Base-by-base conservation (phyloP, 2,888 invertebrate species). In the Mythimna pallens region DNA sequence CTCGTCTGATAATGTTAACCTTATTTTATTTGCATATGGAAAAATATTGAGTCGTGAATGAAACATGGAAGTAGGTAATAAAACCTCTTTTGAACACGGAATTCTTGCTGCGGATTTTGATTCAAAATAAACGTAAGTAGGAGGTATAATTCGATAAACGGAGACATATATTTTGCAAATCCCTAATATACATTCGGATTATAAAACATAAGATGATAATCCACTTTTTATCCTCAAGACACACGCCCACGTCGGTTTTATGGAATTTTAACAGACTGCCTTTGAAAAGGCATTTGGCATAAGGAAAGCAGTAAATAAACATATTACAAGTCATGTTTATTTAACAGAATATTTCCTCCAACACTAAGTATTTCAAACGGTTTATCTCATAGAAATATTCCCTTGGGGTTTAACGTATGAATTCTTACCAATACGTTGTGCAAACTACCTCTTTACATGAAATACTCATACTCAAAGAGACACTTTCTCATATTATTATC, bases 181-280 rank as follows among this genome's bases (percentile, higher is more conserved):
- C 93, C 90, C 81, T 83, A 87, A 92, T 91, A 92, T 93, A 92
- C 88, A 88, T 89, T 87, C 84, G 89, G 92, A 94, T 93, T 93
- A 94, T 87, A 78, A 87, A 85, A 86, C 84, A 86, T 87, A 86
- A 89, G 90, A 92, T 88, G 89, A 83, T 95, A 94, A 96, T 95
- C 94, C 93, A 89, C 83, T 92, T 94, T 94, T 94, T 92, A 93
- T 92, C 88, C 86, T 82, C 84, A 78, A 91, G 86, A 82, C 83
- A 85, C 85, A 91, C 94, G 88, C 95, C 94, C 88, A 93, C 94
- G 81, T 87, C 57, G 71, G 76, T 85, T 89, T 90, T 89, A 90
- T 89, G 86, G 80, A 83, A 88, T 90, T 93, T 92, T 93, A 93
- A 93, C 90, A 91, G 89, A 92, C 90, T 92, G 84, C 87, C 81